Base-by-base conservation (phyloP, 2,797 vertebrate genomes). In the Scleropages formosus region DNA sequence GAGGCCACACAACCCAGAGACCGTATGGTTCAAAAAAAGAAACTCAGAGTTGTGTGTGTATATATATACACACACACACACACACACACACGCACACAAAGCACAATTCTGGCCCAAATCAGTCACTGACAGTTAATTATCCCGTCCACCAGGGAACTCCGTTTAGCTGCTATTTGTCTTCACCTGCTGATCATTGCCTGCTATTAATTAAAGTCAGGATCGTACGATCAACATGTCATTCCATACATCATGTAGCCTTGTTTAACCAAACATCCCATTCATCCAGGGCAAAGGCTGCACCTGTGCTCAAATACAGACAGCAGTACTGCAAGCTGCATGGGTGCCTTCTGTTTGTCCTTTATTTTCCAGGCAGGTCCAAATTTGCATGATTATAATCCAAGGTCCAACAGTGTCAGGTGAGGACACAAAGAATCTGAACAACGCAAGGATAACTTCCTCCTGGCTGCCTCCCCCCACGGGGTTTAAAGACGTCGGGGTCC, bases 161-260 rank as follows among this genome's bases (percentile, higher is more conserved):
- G 53, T 85, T 87, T 85, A 85, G 82, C 80, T 82, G 80, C 82
- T 78, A 84, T 90, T 87, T 91, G 86, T 83, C 80, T 86, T 85
- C 80, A 80, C 84, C 81, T 65, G 80, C 85, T 85, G 84, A 87
- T 91, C 79, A 83, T 84, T 82, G 80, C 77, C 78, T 79, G 22
- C 77, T 81, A 84, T 88, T 89, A 88, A 90, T 90, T 90, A 88
- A 84, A 88, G 78, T 82, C 67, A 70, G 77, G 80, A 81, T 86
- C 80, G 79, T 78, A 77, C 80, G 78, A 82, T 77, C 81, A 78
- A 69, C 44, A 20, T 60, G 73, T 74, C 63, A 78, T 83, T 83
- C 83, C 82, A 84, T 80, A 78, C 64, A 82, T 79, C 81, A 84
- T 13, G 78, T 51, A 20, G 18, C 44, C 73, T 70, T 46, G 68